A percentile compares a stretch with the other conserved stretches of the same genome.
These are phyloP conservation scores for Neoarius graeffei DNA, from an alignment of 2,113 vertebrate species.

Conservation along the genomic window DNA sequence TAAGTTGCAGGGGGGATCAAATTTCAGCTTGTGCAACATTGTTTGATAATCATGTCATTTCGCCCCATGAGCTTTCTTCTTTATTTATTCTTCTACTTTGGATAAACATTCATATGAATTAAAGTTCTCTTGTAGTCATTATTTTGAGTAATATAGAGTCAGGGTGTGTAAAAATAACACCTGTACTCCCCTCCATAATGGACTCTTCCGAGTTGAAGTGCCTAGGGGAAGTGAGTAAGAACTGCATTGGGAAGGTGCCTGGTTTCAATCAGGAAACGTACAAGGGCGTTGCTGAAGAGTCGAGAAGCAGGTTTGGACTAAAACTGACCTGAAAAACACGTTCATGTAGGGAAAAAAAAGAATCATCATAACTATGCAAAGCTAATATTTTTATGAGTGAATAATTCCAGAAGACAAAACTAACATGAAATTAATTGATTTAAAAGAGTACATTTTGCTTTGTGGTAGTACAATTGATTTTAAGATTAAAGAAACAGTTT, in stretches of 20 bases:
- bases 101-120: background rate
- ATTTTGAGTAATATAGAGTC: background rate
- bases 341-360: background rate
- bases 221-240: background rate
- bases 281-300: background rate
- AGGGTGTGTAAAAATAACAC: background rate
- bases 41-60: background rate
- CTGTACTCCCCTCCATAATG: constrained; percentile 5
- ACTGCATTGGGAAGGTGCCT: background rate
- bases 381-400: background rate
- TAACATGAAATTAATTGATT: background rate
- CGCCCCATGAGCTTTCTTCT: background rate
- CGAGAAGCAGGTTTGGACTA: background rate
- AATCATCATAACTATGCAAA: background rate
- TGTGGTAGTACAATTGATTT: background rate
- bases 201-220: background rate
- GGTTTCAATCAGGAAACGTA: too few relatives aligned
- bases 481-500: background rate
- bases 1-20: background rate
- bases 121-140: background rate
- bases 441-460: background rate
- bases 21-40: background rate
- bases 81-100: background rate
- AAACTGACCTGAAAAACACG: background rate
- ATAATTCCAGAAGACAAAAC: background rate